Conservation (phyloP, 2,888 invertebrate species). For the Cataglyphis livida region DNA sequence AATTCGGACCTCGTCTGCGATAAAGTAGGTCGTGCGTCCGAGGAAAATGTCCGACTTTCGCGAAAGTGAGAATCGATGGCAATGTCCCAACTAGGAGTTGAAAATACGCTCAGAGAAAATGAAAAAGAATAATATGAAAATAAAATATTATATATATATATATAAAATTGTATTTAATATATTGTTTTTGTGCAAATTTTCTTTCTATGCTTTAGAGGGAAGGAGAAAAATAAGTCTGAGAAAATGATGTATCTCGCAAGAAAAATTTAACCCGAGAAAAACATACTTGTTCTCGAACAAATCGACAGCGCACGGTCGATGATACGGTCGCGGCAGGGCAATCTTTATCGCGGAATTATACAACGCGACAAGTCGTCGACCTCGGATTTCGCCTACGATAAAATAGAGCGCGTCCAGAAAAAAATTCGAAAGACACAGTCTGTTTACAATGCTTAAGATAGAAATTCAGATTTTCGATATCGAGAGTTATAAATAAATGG, state of each 20-base stretch:
- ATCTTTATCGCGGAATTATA: conserved; percentile 49
- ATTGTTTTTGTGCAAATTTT: neutral
- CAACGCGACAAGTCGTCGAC: conserved; percentile 45
- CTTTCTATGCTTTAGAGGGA: neutral
- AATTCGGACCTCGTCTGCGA: conserved; percentile 37
- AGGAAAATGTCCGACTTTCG: conserved; percentile 21
- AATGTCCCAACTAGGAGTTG: neutral
- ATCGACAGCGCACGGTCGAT: conserved; percentile 33
- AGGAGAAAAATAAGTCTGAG: neutral
- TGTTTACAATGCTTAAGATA: neutral
- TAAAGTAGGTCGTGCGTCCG: conserved; percentile 39
- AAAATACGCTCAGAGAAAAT: neutral
- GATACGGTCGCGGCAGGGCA: conserved; percentile 8
- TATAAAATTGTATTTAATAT: neutral
- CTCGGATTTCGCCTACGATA: conserved; percentile 37
- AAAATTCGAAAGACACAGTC: conserved; percentile 7
- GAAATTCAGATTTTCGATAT: neutral
- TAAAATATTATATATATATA: too few species aligned
- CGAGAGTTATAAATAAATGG: neutral
- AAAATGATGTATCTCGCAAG: neutral
- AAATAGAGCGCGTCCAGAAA: conserved; percentile 17
- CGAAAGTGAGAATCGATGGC: conserved; percentile 30
- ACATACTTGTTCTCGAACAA: conserved; percentile 29
- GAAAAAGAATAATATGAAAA: neutral
- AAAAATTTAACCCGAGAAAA: conserved; percentile 35